A percentile compares a stretch with the other conserved stretches of the same genome.
These are phyloP conservation scores for Tinea semifulvella DNA, from an alignment of 2,888 invertebrate genomes.

Conservation along the genomic window DNA sequence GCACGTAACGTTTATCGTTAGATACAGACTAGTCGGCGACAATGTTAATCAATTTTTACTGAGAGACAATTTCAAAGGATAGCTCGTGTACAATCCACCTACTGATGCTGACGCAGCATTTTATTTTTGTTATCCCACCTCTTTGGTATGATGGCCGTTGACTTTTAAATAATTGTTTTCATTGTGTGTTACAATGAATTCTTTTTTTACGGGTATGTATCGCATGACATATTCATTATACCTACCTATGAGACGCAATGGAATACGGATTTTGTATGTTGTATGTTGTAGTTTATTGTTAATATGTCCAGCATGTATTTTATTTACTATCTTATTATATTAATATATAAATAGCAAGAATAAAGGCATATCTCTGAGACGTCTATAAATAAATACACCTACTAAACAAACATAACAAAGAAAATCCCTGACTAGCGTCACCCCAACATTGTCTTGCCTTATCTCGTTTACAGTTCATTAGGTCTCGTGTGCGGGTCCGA, in stretches of 20 bases:
- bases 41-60: conserved; percentile 60
- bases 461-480: conserved; percentile 70
- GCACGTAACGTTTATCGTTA: conserved; percentile 20
- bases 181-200: conserved; percentile 18
- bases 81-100: conserved; percentile 41
- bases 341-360: no score
- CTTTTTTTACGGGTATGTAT: background rate
- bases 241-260: no score
- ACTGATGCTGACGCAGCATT: conserved; percentile 50
- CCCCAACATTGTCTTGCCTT: conserved; percentile 48
- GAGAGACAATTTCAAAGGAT: conserved; percentile 44
- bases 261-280: no score
- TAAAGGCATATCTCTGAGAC: no score
- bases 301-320: background rate
- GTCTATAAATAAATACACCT: no score
- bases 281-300: background rate
- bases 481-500: conserved; percentile 44
- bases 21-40: conserved; percentile 32
- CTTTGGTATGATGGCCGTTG: conserved; percentile 42
- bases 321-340: no score
- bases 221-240: no score
- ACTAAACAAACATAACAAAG: no score
- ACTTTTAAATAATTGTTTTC: conserved; percentile 51
- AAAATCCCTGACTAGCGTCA: conserved; percentile 25
- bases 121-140: conserved; percentile 51